These are phyloP conservation scores for Schizopygopsis malacanthus DNA, from an alignment of 2,797 vertebrate genomes.

Conservation along the genomic window DNA sequence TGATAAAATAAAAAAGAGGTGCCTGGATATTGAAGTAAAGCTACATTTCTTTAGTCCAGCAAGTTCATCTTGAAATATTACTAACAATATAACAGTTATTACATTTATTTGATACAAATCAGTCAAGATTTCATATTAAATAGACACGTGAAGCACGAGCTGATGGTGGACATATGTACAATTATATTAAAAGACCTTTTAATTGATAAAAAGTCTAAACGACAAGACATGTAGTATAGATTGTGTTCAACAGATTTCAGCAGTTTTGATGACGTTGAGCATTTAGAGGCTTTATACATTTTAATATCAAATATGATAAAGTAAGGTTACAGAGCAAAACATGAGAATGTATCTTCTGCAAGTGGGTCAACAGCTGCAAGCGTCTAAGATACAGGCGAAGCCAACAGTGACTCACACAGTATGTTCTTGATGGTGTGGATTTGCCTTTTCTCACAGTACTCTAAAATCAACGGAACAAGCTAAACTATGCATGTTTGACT, in stretches of 20 bases:
- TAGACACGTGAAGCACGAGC: neutral
- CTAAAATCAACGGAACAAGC: neutral
- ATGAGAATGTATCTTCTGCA: neutral
- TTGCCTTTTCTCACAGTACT: neutral
- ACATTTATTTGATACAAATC: neutral
- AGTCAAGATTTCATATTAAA: neutral
- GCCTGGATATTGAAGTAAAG: no score
- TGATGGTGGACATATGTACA: neutral
- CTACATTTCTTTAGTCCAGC: no score
- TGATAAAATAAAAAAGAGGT: no score
- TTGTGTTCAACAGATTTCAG: neutral
- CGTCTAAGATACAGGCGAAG: no score
- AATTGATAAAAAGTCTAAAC: neutral
- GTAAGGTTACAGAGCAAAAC: neutral
- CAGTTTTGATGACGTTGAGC: neutral
- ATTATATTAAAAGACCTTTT: neutral
- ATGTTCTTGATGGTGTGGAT: neutral
- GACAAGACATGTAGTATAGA: neutral
- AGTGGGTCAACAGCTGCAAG: constrained; percentile 24
- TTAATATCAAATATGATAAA: neutral
- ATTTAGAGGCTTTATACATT: neutral
- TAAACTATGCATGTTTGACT: neutral
- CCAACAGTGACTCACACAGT: constrained; percentile 13
- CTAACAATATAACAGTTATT: neutral
- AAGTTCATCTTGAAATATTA: no score